phyloP scores from a whole-genome alignment of 23 tunicate species.

The Oikopleura dioica region DNA sequence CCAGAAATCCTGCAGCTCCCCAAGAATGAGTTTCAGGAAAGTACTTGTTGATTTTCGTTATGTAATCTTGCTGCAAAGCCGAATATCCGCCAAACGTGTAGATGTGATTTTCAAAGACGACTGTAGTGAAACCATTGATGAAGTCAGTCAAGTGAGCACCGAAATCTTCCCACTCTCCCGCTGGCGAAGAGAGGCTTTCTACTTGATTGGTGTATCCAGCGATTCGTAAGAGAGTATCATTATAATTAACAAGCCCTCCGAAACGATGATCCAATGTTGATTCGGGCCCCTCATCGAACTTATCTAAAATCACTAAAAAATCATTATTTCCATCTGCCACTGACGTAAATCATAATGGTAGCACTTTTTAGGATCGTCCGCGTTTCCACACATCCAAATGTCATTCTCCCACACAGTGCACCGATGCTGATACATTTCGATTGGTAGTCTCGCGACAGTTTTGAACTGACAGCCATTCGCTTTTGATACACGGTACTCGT shows the following conservation, averaged over 20 bases:
- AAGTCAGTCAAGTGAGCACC: neutral
- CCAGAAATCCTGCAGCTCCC: no score
- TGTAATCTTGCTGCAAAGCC: no score
- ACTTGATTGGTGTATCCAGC: neutral
- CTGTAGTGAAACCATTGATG: neutral
- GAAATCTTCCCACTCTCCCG: neutral
- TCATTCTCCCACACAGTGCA: neutral
- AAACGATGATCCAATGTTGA: neutral
- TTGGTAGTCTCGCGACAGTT: neutral
- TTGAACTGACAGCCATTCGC: neutral
- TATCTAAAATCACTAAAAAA: no score
- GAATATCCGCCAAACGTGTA: neutral
- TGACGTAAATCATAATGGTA: neutral
- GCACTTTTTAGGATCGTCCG: neutral
- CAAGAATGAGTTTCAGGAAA: no score
- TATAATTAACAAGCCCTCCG: neutral
- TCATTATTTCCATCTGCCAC: no score
- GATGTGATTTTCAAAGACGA: neutral
- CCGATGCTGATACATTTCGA: neutral
- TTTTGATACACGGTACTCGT: neutral
- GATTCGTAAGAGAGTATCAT: neutral
- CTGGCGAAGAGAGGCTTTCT: neutral
- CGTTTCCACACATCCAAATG: constrained; percentile 6
- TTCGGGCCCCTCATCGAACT: neutral
- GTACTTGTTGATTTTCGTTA: no score